Evolutionary conservation across 2,888 invertebrate species (phyloP), one percentile per base, ranked within the genome.

Genomic region (Cylloceria caligata): DNA sequence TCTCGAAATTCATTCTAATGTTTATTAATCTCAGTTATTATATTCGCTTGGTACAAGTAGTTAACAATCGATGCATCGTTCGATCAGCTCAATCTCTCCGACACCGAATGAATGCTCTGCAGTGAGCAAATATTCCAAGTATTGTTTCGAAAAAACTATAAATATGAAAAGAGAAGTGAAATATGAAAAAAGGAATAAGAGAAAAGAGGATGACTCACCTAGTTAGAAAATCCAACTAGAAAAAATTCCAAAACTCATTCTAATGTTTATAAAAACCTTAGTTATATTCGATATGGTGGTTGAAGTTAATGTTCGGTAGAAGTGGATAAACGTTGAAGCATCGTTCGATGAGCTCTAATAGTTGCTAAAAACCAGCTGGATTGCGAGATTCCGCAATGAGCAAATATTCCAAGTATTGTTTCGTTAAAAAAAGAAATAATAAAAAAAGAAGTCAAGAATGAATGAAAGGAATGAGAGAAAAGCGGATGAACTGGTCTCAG

Each of bases 401-500:
- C 16, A 57, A 60, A 67, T 21, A 67, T 60, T 49, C 34, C 27
- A 9, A 9, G 36, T 49, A 67, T 60, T 21, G 16, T 72, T 65
- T 7, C n/a, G n/a, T 4, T n/a, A 72, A 57, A 47, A 74, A 36
- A 79, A 11, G 55, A 16, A 13, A 6, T 11, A 67, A 62, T 27
- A 6, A 55, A 16, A 45, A 49, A 74, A 64, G 64, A 72, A 67
- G 2, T 49, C 36, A 19, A 21, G 13, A 11, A 45, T 60, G 60
- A 60, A 60, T n/a, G 36, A 30, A 64, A 73, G 47, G 49, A 77
- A 45, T 49, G 49, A 60, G 55, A 75, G 62, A 69, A 52, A 36
- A 68, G 3, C 42, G 34, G 21, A 68, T 34, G 42, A 67, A 62
- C 62, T 21, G 16, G 52, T 68, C 52, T 60, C 49, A 27, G 39